These are phyloP conservation scores for Gallinago nigripennis DNA, from an alignment of 2,797 vertebrate species.

Conservation along the genomic window DNA sequence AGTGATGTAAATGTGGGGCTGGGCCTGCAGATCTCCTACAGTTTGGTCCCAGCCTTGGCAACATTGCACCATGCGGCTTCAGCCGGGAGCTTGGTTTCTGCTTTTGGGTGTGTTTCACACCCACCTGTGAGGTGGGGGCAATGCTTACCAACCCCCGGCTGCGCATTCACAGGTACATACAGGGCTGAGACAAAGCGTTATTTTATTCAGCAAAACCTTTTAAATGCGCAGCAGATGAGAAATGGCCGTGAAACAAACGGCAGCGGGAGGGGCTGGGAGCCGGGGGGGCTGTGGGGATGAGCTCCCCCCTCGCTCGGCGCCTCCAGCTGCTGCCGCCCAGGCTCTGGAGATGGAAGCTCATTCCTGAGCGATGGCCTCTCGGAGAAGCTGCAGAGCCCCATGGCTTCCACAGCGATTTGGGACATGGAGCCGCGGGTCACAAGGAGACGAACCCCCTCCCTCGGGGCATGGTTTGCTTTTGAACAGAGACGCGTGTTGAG, in stretches of 20 bases:
- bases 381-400: background rate
- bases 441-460: background rate
- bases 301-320: background rate
- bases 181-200: background rate
- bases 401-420: accelerated
- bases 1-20: background rate
- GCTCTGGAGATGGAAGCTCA: background rate
- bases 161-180: accelerated
- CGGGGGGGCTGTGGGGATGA: background rate
- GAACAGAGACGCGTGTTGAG: background rate
- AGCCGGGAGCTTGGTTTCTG: background rate
- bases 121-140: accelerated
- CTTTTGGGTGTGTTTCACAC: background rate
- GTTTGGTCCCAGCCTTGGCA: accelerated
- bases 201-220: background rate
- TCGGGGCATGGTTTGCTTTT: background rate
- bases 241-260: background rate
- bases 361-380: background rate
- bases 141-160: background rate
- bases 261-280: accelerated
- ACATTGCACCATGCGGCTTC: accelerated
- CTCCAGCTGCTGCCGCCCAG: background rate
- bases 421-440: background rate
- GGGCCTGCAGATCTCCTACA: background rate
- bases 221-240: background rate